These are phyloP conservation scores for Batillaria attramentaria DNA, from an alignment of 1,140 invertebrate genomes.

Conservation along the genomic window DNA sequence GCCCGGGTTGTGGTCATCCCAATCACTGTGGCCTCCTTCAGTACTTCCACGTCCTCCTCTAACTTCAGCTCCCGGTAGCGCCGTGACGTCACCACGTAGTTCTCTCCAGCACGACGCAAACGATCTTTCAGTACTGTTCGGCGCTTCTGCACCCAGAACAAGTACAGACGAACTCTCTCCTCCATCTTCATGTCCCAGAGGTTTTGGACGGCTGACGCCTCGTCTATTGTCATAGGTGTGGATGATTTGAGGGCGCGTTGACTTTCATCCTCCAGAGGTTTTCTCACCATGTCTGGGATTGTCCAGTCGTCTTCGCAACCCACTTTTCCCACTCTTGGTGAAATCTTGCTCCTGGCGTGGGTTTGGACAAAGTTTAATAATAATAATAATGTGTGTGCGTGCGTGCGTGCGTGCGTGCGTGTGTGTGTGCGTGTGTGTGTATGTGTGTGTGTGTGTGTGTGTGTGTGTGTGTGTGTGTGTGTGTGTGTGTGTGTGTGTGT, in stretches of 20 bases:
- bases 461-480: too few relatives aligned
- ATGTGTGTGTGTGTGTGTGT: too few relatives aligned
- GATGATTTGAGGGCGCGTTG: conserved; percentile 27
- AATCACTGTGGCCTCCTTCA: conserved; percentile 36
- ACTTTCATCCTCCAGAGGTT: background rate
- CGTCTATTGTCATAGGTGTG: conserved; percentile 34
- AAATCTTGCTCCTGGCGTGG: background rate
- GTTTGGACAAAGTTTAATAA: background rate
- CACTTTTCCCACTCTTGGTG: background rate
- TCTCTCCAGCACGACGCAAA: background rate
- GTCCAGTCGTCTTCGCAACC: too few relatives aligned
- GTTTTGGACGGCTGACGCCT: conserved; percentile 22
- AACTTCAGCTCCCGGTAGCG: background rate
- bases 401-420: too few relatives aligned
- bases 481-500: too few relatives aligned
- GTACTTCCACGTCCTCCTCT: conserved; percentile 29
- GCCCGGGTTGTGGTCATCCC: conserved; percentile 67
- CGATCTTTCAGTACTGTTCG: background rate
- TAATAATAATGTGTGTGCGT: background rate
- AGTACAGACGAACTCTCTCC: conserved; percentile 18
- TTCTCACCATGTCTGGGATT: background rate
- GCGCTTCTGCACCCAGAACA: background rate
- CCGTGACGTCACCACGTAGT: background rate
- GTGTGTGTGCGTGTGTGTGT: too few relatives aligned
- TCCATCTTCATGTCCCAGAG: conserved; percentile 31